These are phyloP conservation scores for Macroglossus sobrinus DNA, from an alignment of 2,113 vertebrate species.

Conservation along the genomic window DNA sequence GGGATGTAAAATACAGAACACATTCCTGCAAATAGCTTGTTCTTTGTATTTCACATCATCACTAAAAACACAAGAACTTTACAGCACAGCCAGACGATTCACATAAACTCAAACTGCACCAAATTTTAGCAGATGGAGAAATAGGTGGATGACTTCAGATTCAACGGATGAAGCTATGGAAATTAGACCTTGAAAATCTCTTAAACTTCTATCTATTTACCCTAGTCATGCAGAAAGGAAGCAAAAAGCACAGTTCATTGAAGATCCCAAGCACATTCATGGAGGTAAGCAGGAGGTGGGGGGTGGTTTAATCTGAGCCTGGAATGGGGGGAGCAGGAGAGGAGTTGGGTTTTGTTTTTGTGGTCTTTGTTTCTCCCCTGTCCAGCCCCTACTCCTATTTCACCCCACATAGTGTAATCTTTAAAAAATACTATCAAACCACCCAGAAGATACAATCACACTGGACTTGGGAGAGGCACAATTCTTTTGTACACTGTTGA, in stretches of 20 bases:
- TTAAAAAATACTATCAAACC: constrained; percentile 79
- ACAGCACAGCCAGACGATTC: constrained; percentile 64
- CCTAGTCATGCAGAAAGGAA: constrained; percentile 86
- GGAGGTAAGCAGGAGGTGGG: constrained; percentile 71
- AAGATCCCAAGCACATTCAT: constrained; percentile 77
- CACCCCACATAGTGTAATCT: constrained; percentile 80
- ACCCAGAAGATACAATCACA: constrained; percentile 85
- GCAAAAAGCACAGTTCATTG: constrained; percentile 79
- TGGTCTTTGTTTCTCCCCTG: not conserved
- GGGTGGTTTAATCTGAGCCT: constrained; percentile 74
- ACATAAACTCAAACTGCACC: constrained; percentile 77
- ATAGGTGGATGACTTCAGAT: constrained; percentile 40
- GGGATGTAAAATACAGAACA: constrained; percentile 81
- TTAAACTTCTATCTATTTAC: constrained; percentile 80
- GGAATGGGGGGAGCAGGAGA: not conserved
- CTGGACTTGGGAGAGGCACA: constrained; percentile 90
- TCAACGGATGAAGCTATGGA: constrained; percentile 40
- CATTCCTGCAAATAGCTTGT: constrained; percentile 76
- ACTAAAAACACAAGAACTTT: constrained; percentile 77
- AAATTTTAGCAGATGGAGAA: constrained; percentile 68
- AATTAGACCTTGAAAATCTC: constrained; percentile 77
- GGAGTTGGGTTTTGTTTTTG: not conserved
- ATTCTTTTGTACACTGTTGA: constrained; percentile 87
- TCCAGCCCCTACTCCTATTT: constrained; percentile 32
- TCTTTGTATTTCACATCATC: constrained; percentile 70